Percentiles rank a stretch among this genome's conserved stretches.
Conservation (phyloP, 2,797 vertebrate genomes). For the Psittacula derbiana region DNA sequence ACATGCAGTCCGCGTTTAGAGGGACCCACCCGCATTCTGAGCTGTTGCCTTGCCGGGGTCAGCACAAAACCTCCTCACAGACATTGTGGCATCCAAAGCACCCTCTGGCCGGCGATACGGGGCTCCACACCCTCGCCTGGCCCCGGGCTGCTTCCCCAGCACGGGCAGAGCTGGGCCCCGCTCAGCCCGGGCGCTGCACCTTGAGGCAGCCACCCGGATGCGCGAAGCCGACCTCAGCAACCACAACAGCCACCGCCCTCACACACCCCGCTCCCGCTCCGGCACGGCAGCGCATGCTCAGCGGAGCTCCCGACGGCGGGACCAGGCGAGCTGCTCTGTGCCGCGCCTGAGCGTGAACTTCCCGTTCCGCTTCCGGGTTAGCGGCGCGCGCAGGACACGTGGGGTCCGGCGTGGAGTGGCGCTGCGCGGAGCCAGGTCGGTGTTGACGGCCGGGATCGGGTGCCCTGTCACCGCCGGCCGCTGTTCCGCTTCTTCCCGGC, state of each 20-base stretch:
- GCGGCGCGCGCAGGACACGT: conserved; percentile 6
- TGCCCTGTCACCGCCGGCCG: background rate
- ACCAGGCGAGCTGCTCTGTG: rapidly evolving
- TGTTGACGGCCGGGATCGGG: rapidly evolving
- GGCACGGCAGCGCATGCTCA: rapidly evolving
- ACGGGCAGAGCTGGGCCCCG: background rate
- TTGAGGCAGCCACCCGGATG: rapidly evolving
- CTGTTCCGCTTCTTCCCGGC: background rate
- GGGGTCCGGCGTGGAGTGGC: background rate
- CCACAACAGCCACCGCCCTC: rapidly evolving
- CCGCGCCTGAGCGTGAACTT: background rate
- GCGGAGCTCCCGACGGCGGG: rapidly evolving
- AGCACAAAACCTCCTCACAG: background rate
- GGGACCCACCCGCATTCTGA: rapidly evolving
- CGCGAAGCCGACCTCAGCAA: rapidly evolving
- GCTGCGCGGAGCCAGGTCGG: background rate
- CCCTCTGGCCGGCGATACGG: background rate
- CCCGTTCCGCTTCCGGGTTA: conserved; percentile 18
- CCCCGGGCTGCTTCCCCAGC: background rate
- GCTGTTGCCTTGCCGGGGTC: background rate
- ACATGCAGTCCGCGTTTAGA: rapidly evolving
- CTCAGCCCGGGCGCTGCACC: background rate
- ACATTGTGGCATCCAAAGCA: background rate
- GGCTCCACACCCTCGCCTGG: background rate
- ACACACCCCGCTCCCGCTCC: rapidly evolving